Base-by-base conservation (phyloP, 2,888 invertebrate genomes). In the Amphimallon solstitiale region DNA sequence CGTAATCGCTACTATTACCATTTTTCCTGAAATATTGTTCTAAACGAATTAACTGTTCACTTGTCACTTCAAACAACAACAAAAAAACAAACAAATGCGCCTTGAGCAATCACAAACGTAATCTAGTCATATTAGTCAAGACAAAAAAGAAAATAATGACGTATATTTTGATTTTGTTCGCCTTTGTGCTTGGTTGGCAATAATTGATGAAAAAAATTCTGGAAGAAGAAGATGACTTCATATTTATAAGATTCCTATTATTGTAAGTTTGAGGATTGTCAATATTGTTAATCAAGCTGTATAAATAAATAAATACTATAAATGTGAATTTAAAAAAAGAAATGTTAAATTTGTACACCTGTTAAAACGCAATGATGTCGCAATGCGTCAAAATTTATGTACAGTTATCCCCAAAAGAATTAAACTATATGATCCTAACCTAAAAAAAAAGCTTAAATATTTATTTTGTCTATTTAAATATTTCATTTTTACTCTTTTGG, bases 361-460 rank as follows among this genome's bases (percentile, higher is more conserved):
- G 71, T 71, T 71, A 43, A 71, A 63, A 65, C 21, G 70, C 71
- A 71, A 71, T 5, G 43, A 38, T 23, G 38, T 38, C 10, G 29
- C 5, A 29, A 7, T 29, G 9, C 29, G 6, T 43, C 9, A 2
- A 21, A 1, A 40, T n/a, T 29, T 29, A 34, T 29, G 29, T 59
- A n/a, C 17, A 43, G 34, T 29, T 34, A 14, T 40, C 10, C 6
- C 29, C 43, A 17, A 43, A 34, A 7, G 5, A 29, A 29, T n/a
- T n/a, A n/a, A n/a, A n/a, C n/a, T n/a, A n/a, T n/a, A 29, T 9
- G 29, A 9, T 7, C 29, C 29, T 29, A 29, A 29, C 29, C 29
- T 29, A 29, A 29, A 23, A 29, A 29, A 1, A 29, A 29, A 3
- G 5, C 5, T 29, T 29, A 1, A 3, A 29, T 29, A 5, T 29